Evolutionary conservation across 1,140 invertebrate species (phyloP), one percentile per base, ranked within the genome.

Genomic region (Heterodera carotae): DNA sequence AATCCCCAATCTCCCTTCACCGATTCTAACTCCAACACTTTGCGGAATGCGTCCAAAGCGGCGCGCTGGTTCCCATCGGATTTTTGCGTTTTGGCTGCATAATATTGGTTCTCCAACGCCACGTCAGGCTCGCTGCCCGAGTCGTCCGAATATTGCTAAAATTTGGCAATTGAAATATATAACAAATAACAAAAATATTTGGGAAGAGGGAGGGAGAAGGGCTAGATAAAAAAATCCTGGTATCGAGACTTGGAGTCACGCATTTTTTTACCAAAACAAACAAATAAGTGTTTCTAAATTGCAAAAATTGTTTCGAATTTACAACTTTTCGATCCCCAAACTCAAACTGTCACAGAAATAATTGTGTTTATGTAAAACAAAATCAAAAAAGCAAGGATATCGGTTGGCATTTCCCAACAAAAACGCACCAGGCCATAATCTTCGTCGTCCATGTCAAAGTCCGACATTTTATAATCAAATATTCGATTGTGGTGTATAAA

Each of bases 1-100:
- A 99, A 99, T 0, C 97, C 97, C 97, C 97, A 99, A 91, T 99
- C 97, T 67, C 97, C 97, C 90, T 99, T 99, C 95, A 67, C 93
- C 93, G 90, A 98, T 96, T 66, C 99, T 89, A 88, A 97, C 94
- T 76, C 81, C 29, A 87, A 76, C 66, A 91, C 90, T 89, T 95
- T 96, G 88, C 98, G 94, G 90, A 99, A 99, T 84, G 94, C 96
- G 79, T 93, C 91, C 66, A 99, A 88, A 2, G 97, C 96, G 0
- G 95, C 97, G 88, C 97, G 93, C 18, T 81, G 29, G 36, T 88
- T 77, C 10, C 77, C 81, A 90, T 98, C 96, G 90, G 98, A 96
- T 89, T 99, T 99, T 18, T 98, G 88, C 0, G 96, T 93, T 91
- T 99, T 99, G 76, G 96, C 98, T 88, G 98, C 98, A 88, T 99